Base-by-base conservation (phyloP, 2,888 invertebrate genomes). In the Apamea monoglypha region DNA sequence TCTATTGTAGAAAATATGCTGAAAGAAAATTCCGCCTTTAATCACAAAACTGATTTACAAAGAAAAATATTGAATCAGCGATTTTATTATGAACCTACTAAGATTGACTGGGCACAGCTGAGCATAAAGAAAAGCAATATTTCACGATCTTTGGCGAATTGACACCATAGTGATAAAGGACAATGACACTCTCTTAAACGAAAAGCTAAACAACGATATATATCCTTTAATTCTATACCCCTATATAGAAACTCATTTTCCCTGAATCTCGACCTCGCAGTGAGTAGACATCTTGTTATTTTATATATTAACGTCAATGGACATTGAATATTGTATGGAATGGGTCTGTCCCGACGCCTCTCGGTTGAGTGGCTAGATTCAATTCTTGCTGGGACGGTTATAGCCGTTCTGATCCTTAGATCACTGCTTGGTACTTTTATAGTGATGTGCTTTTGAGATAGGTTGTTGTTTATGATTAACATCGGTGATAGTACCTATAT, bases 311-410 rank as follows among this genome's bases (percentile, higher is more conserved):
- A 86, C 68, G 83, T 36, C 74, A 83, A 84, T 86, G 78, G 78
- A 61, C 72, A 78, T 66, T 84, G 84, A 73, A 86, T 86, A 83
- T 84, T 86, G 64, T 83, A 84, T 84, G 40, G n/a, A 75, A 78
- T 70, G 66, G 68, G 47, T 69, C 64, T 61, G 83, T 72, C 64
- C 44, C 32, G 53, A 18, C 70, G 78, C 63, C 77, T 61, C 50
- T 74, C 67, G 67, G 63, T 72, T 76, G 70, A 86, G 74, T 86
- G 67, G 71, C 67, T 74, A 47, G 47, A 83, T 84, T 81, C 81
- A 84, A 78, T 81, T 70, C 76, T 78, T 53, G 64, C 50, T 85
- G 21, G 50, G 32, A 71, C 63, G 69, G 73, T 76, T 80, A 67
- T 81, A 18, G 66, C 6, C 36, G 32, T 84, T 63, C 32, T 79